phyloP scores from a whole-genome alignment of 1,140 invertebrate species.

The Drosophila lowei region DNA sequence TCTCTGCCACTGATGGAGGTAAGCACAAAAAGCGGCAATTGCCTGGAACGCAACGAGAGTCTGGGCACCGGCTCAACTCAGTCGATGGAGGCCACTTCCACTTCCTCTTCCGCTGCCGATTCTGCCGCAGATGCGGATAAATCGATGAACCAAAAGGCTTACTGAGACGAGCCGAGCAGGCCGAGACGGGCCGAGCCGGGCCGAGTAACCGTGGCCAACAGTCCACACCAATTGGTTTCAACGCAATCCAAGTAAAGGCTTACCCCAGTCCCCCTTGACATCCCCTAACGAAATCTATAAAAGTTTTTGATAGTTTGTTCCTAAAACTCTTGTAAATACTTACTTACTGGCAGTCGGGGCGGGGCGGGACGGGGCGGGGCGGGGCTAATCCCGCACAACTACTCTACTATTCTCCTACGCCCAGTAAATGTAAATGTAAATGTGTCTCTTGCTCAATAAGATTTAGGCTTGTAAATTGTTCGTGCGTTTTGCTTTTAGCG shows the following conservation, averaged over 20 bases:
- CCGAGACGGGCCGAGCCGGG: too few species aligned
- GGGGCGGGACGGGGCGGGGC: too few species aligned
- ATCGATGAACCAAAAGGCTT: constrained; percentile 56
- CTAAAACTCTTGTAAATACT: constrained; percentile 63
- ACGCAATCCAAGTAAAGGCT: constrained; percentile 30
- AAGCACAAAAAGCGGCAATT: constrained; percentile 38
- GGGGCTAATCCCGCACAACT: neutral
- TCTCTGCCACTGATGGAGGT: constrained; percentile 5
- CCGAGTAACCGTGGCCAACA: constrained; percentile 34
- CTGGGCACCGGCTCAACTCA: constrained; percentile 7
- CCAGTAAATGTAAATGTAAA: constrained; percentile 45
- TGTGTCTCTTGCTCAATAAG: constrained; percentile 70
- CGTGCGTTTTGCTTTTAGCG: neutral
- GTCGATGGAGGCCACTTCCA: constrained; percentile 5
- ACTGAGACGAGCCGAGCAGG: constrained; percentile 38
- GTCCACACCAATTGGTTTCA: constrained; percentile 70
- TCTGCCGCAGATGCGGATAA: constrained; percentile 27
- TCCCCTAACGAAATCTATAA: constrained; percentile 30
- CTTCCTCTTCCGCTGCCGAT: neutral
- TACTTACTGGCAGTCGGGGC: too few species aligned
- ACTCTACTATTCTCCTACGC: constrained; percentile 1
- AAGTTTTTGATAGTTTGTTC: constrained; percentile 74
- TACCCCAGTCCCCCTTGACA: constrained; percentile 15
- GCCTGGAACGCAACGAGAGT: constrained; percentile 57
- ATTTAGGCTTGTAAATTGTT: constrained; percentile 48